phyloP scores from a whole-genome alignment of 30 jellyfish, hydroid and myxozoan genomes.

The Calvadosia cruxmelitensis region DNA sequence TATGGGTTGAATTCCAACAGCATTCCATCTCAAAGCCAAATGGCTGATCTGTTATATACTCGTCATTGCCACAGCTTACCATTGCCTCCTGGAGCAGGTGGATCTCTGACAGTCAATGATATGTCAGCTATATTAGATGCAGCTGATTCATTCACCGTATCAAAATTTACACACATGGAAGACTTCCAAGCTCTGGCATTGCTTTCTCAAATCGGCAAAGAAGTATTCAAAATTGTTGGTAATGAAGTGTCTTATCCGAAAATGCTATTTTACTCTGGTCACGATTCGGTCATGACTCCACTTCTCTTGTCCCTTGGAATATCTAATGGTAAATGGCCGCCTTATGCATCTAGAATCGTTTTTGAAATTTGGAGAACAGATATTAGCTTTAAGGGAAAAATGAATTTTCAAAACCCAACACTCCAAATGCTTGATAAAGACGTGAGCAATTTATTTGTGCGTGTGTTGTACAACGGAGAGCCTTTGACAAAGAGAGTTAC shows the following conservation, averaged over 20 bases:
- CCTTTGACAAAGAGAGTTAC: conserved; percentile 25
- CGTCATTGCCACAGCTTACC: conserved; percentile 55
- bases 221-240: conserved; percentile 20
- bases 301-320: conserved; percentile 40
- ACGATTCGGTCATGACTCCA: conserved; percentile 74
- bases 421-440: neutral
- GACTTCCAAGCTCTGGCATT: conserved; percentile 75
- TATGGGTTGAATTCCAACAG: conserved; percentile 11
- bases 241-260: conserved; percentile 2
- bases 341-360: conserved; percentile 87
- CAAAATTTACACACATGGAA: conserved; percentile 27
- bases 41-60: conserved; percentile 52
- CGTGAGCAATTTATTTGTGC: conserved; percentile 8
- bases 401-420: neutral
- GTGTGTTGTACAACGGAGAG: conserved; percentile 44
- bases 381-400: neutral
- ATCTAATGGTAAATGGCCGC: conserved; percentile 86
- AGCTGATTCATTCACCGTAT: conserved; percentile 6
- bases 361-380: conserved; percentile 60
- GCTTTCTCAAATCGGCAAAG: conserved; percentile 44
- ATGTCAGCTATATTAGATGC: conserved; percentile 31
- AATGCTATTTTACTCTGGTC: conserved; percentile 71
- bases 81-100: conserved; percentile 65
- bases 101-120: conserved; percentile 31
- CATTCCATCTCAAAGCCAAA: conserved; percentile 44